Conservation (phyloP, 2,113 vertebrate species). For the Prochilodus magdalenae region DNA sequence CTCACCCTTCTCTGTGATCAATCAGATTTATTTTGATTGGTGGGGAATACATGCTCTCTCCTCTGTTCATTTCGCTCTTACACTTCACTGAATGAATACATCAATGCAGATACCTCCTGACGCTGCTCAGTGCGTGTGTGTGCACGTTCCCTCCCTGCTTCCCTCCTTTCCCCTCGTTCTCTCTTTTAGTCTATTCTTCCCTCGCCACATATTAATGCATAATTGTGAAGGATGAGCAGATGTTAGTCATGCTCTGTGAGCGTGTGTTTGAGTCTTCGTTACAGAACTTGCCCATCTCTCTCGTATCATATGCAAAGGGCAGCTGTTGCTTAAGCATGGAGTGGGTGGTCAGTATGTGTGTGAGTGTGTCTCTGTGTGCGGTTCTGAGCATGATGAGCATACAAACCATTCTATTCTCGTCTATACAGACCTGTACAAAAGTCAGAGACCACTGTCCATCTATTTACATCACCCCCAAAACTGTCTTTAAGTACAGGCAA, state of each 20-base stretch:
- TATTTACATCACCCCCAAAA: no score
- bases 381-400: neutral
- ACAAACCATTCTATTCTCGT: neutral
- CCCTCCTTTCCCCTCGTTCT: constrained; percentile 30
- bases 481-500: no score
- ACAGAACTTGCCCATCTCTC: constrained; percentile 18
- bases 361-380: neutral
- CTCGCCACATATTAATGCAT: constrained; percentile 40
- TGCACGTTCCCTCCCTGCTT: constrained; percentile 27
- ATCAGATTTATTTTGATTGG: constrained; percentile 51
- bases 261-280: constrained; percentile 16
- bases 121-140: constrained; percentile 21
- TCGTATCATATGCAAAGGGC: constrained; percentile 33
- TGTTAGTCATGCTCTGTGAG: constrained; percentile 21
- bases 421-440: no score
- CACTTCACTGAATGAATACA: constrained; percentile 58
- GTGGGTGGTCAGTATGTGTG: constrained; percentile 42
- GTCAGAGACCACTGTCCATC: no score
- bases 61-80: constrained; percentile 24
- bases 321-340: constrained; percentile 44
- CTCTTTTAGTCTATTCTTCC: constrained; percentile 41
- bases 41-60: constrained; percentile 30
- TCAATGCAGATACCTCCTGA: constrained; percentile 37
- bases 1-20: constrained; percentile 56
- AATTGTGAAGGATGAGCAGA: constrained; percentile 42